phyloP scores from a whole-genome alignment of 2,113 vertebrate species.

The Sigmodon hispidus region DNA sequence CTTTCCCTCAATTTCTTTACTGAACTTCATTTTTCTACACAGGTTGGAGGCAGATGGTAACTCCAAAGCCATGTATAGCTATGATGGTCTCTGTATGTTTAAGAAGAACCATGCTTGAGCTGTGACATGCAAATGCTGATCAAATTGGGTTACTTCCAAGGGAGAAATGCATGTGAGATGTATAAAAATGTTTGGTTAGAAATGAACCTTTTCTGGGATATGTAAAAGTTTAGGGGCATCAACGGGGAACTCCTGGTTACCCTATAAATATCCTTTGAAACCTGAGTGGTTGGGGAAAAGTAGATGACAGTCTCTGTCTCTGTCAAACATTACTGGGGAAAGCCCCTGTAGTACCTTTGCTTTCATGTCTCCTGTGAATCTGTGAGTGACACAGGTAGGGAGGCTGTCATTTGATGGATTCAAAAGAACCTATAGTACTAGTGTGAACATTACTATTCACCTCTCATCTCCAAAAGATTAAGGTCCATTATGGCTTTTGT shows the following conservation, averaged over 20 bases:
- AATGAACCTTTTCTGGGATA: slow-evolving; percentile 38
- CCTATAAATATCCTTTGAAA: slow-evolving; percentile 64
- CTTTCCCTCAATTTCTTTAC: background rate
- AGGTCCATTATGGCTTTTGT: background rate
- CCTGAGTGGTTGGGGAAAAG: slow-evolving; percentile 51
- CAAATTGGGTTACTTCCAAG: slow-evolving; percentile 52
- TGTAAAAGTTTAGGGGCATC: slow-evolving; percentile 48
- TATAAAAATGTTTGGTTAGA: slow-evolving; percentile 51
- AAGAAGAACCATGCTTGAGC: background rate
- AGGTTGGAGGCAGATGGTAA: background rate
- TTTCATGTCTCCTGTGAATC: slow-evolving; percentile 22
- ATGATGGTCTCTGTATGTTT: background rate
- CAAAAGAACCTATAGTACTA: background rate
- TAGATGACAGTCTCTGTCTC: background rate
- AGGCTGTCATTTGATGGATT: slow-evolving; percentile 37
- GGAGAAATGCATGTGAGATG: slow-evolving; percentile 22
- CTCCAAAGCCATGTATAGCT: slow-evolving; percentile 15
- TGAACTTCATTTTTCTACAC: background rate
- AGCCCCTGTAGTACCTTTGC: slow-evolving; percentile 57
- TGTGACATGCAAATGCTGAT: slow-evolving; percentile 23
- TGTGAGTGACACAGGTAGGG: background rate
- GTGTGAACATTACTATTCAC: background rate
- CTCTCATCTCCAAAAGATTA: slow-evolving; percentile 43
- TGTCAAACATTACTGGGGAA: slow-evolving; percentile 70
- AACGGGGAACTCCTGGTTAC: slow-evolving; percentile 71